A percentile compares a stretch with the other conserved stretches of the same genome.
These are phyloP conservation scores for Drosophila ficusphila DNA, from an alignment of 1,140 invertebrate species.

Conservation along the genomic window DNA sequence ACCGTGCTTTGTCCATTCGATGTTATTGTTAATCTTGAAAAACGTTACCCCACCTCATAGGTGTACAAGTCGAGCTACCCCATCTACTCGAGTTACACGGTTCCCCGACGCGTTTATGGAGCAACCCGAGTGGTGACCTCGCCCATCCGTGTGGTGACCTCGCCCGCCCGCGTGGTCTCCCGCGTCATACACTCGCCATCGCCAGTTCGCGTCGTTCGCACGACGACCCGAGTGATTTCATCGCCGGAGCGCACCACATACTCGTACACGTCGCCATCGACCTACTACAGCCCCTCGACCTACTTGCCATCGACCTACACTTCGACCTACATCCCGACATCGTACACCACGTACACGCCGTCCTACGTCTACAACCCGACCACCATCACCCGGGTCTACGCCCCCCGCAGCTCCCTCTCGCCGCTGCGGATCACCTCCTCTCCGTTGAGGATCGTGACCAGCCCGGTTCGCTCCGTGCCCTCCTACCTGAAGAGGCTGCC, in stretches of 20 bases:
- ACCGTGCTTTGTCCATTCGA: slow-evolving; percentile 3
- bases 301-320: slow-evolving; percentile 86
- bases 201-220: slow-evolving; percentile 85
- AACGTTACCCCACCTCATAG: slow-evolving; percentile 55
- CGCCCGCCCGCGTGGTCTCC: slow-evolving; percentile 79
- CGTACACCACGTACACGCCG: slow-evolving; percentile 78
- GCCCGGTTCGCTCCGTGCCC: slow-evolving; percentile 87
- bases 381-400: slow-evolving; percentile 74
- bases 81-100: slow-evolving; percentile 82
- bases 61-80: slow-evolving; percentile 83
- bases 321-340: slow-evolving; percentile 69
- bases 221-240: slow-evolving; percentile 86
- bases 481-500: slow-evolving; percentile 88
- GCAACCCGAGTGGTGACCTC: slow-evolving; percentile 71
- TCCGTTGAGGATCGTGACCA: slow-evolving; percentile 85
- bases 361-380: slow-evolving; percentile 77
- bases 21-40: slow-evolving; percentile 44
- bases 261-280: slow-evolving; percentile 67
- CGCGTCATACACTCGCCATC: slow-evolving; percentile 85
- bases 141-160: slow-evolving; percentile 80
- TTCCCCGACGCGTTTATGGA: slow-evolving; percentile 86
- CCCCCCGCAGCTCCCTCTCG: slow-evolving; percentile 80
- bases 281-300: slow-evolving; percentile 68
- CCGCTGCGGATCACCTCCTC: slow-evolving; percentile 86
- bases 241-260: slow-evolving; percentile 77